Conservation (phyloP, 1,140 invertebrate genomes). For the Saccostrea echinata region DNA sequence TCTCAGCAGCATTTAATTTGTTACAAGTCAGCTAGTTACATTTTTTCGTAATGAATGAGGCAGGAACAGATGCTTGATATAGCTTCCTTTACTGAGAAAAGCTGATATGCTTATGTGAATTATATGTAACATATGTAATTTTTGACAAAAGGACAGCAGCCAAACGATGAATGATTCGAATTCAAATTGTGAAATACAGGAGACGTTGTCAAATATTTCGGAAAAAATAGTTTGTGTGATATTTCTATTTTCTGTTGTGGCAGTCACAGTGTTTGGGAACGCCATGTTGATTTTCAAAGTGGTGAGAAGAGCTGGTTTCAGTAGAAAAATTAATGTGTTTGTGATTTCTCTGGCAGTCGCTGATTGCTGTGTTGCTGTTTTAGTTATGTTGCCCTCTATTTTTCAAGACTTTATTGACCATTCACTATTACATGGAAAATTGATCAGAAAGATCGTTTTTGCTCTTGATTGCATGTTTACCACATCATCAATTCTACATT, state of each 20-base stretch:
- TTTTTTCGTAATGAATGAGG: no score
- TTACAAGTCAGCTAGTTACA: no score
- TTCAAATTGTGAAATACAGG: not conserved
- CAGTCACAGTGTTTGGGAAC: conserved; percentile 84
- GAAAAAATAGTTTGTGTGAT: not conserved
- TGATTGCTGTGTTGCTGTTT: conserved; percentile 90
- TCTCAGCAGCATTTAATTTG: no score
- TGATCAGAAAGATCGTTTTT: conserved; percentile 98
- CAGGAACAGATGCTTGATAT: no score
- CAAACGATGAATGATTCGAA: not conserved
- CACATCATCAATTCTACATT: conserved; percentile 97
- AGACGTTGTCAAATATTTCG: not conserved
- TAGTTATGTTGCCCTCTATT: conserved; percentile 86
- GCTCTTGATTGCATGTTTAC: conserved; percentile 99
- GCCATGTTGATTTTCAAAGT: conserved; percentile 94
- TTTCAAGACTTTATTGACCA: conserved; percentile 82
- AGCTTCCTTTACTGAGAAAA: no score
- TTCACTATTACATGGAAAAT: conserved; percentile 94
- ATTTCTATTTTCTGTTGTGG: conserved; percentile 46
- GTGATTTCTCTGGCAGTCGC: conserved; percentile 95
- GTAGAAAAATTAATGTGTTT: conserved; percentile 95
- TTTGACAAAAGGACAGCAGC: not conserved
- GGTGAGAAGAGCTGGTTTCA: conserved; percentile 82
- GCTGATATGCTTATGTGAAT: no score
- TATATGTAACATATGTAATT: no score